Percentiles rank a stretch among this genome's conserved stretches.
Evolutionary conservation across 2,113 vertebrate species (phyloP).

Genomic region (Nettapus auritus): DNA sequence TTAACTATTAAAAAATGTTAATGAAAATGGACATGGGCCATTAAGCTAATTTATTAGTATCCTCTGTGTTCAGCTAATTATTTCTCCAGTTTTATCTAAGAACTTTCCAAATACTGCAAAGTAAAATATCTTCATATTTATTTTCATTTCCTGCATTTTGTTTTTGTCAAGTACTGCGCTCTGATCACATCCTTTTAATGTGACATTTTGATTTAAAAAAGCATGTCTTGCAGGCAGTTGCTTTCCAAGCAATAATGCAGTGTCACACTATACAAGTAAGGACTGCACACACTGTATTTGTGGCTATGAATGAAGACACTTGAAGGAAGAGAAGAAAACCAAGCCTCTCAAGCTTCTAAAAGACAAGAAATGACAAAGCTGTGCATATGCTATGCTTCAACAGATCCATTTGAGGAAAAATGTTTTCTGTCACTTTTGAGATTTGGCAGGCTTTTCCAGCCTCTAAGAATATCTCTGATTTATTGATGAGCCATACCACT

Average conservation of each 20-base stretch:
- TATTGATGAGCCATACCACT: not conserved
- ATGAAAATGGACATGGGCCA: not conserved
- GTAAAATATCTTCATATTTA: not conserved
- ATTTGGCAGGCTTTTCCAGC: not conserved
- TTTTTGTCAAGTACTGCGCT: not conserved
- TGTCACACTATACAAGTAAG: not conserved
- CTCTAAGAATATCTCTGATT: not conserved
- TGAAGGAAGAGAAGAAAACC: not conserved
- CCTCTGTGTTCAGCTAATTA: not conserved
- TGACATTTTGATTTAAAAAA: not conserved
- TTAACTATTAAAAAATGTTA: not conserved
- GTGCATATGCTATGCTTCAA: constrained; percentile 1
- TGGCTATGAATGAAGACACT: not conserved
- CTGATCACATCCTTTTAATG: not conserved
- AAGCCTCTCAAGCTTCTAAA: not conserved
- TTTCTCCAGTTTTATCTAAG: not conserved
- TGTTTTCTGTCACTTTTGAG: not conserved
- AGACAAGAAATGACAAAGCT: constrained; percentile 30
- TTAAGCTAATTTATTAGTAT: not conserved
- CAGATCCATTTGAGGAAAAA: not conserved
- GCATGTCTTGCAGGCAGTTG: not conserved
- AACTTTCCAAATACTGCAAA: not conserved
- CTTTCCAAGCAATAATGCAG: not conserved
- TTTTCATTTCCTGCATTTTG: constrained; percentile 3
- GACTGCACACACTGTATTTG: not conserved